Conservation (phyloP, 2,113 vertebrate genomes). For the Oreotrochilus melanogaster region DNA sequence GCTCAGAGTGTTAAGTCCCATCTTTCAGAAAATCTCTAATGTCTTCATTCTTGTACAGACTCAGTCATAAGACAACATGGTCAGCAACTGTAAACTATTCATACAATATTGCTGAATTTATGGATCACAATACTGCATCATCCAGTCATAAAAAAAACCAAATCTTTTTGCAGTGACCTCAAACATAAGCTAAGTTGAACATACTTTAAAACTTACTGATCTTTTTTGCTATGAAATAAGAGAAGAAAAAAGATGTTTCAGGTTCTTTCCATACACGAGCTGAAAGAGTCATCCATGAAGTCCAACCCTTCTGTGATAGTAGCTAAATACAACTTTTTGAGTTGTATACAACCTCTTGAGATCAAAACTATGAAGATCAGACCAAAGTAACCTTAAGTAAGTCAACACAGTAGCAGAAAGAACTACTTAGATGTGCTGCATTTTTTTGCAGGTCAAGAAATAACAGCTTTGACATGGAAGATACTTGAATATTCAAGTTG, state of each 20-base stretch:
- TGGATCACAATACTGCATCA: neutral
- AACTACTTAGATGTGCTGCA: neutral
- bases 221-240: neutral
- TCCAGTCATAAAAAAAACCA: neutral
- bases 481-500: neutral
- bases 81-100: neutral
- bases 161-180: neutral
- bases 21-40: neutral
- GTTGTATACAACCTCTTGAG: neutral
- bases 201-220: neutral
- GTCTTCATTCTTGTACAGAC: neutral
- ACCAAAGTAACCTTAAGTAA: neutral
- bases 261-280: neutral
- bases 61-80: neutral
- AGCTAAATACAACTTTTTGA: constrained; percentile 17
- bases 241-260: neutral
- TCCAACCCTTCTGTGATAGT: neutral
- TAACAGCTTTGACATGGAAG: neutral
- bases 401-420: neutral
- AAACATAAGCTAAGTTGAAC: neutral
- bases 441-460: neutral
- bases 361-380: constrained; percentile 12
- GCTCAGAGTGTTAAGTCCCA: neutral
- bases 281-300: neutral
- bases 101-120: neutral